phyloP scores from a whole-genome alignment of 2,797 vertebrate genomes.

The Coracias cyanogaster region DNA sequence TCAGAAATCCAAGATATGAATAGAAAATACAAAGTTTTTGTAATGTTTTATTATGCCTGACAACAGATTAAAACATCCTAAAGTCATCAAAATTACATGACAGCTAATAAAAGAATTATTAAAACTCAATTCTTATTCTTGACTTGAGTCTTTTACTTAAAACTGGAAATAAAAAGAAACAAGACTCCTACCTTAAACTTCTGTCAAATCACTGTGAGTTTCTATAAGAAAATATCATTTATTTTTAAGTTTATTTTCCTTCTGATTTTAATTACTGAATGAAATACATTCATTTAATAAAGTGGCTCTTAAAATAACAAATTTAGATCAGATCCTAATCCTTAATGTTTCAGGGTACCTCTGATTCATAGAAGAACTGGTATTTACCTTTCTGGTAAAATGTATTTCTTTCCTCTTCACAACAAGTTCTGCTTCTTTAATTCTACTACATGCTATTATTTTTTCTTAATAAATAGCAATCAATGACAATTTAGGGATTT shows the following conservation, averaged over 20 bases:
- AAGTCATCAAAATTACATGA: neutral
- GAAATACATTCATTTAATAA: neutral
- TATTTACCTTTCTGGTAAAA: neutral
- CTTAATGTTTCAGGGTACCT: neutral
- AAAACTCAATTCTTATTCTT: neutral
- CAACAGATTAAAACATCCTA: neutral
- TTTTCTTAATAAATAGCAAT: neutral
- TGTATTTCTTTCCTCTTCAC: neutral
- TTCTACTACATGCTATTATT: too few relatives aligned
- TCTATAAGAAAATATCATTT: neutral
- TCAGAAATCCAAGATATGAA: neutral
- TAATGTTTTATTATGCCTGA: neutral
- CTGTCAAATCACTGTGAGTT: neutral
- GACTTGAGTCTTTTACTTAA: neutral
- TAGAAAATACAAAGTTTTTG: neutral
- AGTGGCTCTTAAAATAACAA: neutral
- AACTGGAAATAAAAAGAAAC: neutral
- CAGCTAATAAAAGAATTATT: neutral
- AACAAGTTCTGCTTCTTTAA: neutral
- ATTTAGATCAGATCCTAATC: neutral
- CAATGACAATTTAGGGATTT: neutral
- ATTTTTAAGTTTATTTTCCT: neutral
- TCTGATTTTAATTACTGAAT: neutral
- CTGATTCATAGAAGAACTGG: neutral
- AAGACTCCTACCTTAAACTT: neutral